Conservation (phyloP, 1,140 invertebrate genomes). For the Spodoptera litura region DNA sequence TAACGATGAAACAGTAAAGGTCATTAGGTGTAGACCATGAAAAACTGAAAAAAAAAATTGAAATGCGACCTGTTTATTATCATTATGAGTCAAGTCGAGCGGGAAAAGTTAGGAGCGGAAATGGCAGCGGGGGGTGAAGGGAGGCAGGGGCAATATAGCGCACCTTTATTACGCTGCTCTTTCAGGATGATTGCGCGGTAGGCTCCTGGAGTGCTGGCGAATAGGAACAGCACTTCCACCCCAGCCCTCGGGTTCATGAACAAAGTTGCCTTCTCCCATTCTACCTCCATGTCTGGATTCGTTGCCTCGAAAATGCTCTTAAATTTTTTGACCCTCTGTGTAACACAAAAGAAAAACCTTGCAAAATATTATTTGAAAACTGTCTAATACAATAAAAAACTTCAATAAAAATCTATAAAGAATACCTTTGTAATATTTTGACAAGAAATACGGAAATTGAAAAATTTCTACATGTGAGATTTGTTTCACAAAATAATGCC, state of each 20-base stretch:
- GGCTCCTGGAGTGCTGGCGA: slow-evolving; percentile 63
- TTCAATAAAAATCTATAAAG: background rate
- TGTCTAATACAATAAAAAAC: background rate
- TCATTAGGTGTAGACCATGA: slow-evolving; percentile 60
- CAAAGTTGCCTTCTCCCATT: slow-evolving; percentile 65
- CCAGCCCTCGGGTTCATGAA: slow-evolving; percentile 71
- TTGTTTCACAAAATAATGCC: slow-evolving; percentile 5
- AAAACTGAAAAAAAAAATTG: slow-evolving; percentile 65
- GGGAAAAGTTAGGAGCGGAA: slow-evolving; percentile 79
- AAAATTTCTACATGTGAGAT: background rate
- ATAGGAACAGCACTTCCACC: slow-evolving; percentile 64
- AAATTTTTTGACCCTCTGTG: slow-evolving; percentile 65
- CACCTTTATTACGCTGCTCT: slow-evolving; percentile 69
- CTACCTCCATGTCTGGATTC: slow-evolving; percentile 55
- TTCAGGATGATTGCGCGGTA: slow-evolving; percentile 69
- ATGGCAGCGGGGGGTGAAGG: slow-evolving; percentile 60
- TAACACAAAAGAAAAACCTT: background rate
- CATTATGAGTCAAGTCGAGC: slow-evolving; percentile 76
- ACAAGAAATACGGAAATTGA: background rate
- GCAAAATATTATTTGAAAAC: background rate
- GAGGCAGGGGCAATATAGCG: slow-evolving; percentile 58
- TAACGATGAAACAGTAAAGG: slow-evolving; percentile 54
- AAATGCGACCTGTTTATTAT: slow-evolving; percentile 78
- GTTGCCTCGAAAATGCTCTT: slow-evolving; percentile 60
- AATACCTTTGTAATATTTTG: background rate